Evolutionary conservation across 2,888 invertebrate species (phyloP).

Genomic region (Ferrisia virgata): DNA sequence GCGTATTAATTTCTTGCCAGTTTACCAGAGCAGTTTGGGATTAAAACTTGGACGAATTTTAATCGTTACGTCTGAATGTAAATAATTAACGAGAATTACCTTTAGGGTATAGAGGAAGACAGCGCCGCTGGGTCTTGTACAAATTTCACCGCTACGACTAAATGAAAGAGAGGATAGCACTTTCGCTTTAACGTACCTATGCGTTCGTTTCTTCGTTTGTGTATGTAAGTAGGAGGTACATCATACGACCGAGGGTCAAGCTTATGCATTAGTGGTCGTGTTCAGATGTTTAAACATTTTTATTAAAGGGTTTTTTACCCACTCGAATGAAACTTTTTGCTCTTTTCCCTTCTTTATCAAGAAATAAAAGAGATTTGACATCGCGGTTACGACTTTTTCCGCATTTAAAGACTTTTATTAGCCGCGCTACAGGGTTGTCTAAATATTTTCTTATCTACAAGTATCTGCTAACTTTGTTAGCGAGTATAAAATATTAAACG

Average conservation of each 20-base stretch:
- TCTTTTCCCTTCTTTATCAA: not conserved
- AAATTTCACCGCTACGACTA: not conserved
- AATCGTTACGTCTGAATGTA: slow-evolving; percentile 10
- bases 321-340: not conserved
- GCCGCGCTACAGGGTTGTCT: not conserved
- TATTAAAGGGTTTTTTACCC: not conserved
- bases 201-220: not conserved
- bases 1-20: not conserved
- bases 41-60: slow-evolving; percentile 1
- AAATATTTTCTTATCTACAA: not conserved
- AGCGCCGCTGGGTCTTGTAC: not conserved
- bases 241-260: not conserved
- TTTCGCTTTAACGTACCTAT: not conserved
- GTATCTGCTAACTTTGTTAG: not conserved
- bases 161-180: not conserved
- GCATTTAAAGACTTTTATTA: not conserved
- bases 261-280: not conserved
- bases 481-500: not conserved
- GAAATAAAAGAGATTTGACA: not conserved
- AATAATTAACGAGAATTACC: slow-evolving; percentile 8
- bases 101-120: not conserved
- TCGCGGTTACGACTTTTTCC: not conserved
- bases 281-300: not conserved
- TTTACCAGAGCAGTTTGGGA: not conserved
- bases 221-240: too few species aligned